phyloP scores from a whole-genome alignment of 2,113 vertebrate genomes.

The Pseudonaja textilis region DNA sequence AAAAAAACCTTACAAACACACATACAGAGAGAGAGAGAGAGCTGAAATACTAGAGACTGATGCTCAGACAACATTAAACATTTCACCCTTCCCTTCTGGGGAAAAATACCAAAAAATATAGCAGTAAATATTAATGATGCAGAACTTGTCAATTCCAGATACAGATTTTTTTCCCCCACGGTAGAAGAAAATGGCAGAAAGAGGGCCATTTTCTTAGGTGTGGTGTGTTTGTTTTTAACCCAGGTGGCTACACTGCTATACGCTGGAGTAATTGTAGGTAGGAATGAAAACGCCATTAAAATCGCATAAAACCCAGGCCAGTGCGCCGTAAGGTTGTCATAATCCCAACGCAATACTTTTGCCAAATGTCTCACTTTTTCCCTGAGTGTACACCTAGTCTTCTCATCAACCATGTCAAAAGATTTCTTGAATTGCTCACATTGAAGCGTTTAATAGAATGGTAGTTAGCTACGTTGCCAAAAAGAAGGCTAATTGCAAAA shows the following conservation, averaged over 20 bases:
- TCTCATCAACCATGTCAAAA: slow-evolving; percentile 45
- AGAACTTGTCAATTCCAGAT: slow-evolving; percentile 5
- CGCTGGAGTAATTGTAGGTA: slow-evolving; percentile 40
- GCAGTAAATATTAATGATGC: not conserved
- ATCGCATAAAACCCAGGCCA: slow-evolving; percentile 46
- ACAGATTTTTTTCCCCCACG: not conserved
- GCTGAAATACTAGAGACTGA: not conserved
- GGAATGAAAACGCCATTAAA: slow-evolving; percentile 40
- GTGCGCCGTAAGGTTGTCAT: slow-evolving; percentile 41
- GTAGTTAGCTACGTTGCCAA: slow-evolving; percentile 34
- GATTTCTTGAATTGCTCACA: slow-evolving; percentile 25
- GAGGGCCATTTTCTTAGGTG: not conserved
- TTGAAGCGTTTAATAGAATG: slow-evolving; percentile 47
- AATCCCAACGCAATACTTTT: slow-evolving; percentile 37
- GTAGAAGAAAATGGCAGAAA: not conserved
- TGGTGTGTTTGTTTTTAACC: slow-evolving; percentile 2
- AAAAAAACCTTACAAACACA: not conserved
- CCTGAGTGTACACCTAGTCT: slow-evolving; percentile 48
- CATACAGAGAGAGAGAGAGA: no score
- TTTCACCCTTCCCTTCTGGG: not conserved
- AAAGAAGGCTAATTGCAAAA: slow-evolving; percentile 55
- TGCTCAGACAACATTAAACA: accelerated
- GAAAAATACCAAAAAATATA: slow-evolving; percentile 23
- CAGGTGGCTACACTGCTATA: slow-evolving; percentile 45
- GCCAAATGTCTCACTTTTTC: slow-evolving; percentile 58